Percentiles rank a stretch among this genome's conserved stretches.
phyloP scores from a whole-genome alignment of 2,888 invertebrate genomes.

The Bugula neritina region DNA sequence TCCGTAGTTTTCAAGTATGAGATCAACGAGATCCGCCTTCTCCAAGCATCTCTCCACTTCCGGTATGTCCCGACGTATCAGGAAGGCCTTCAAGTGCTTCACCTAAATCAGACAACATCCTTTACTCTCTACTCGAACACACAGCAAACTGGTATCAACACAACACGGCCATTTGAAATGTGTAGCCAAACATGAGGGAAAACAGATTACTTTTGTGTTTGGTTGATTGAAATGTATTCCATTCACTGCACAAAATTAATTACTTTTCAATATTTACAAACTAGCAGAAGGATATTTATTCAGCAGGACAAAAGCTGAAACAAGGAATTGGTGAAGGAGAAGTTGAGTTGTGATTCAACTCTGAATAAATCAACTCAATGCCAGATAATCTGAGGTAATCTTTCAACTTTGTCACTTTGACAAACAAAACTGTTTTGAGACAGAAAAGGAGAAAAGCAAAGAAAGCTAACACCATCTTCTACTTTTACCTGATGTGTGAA shows the following conservation, averaged over 20 bases:
- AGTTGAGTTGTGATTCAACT: not conserved
- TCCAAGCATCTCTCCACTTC: constrained; percentile 40
- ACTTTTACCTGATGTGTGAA: no score
- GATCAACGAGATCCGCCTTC: constrained; percentile 48
- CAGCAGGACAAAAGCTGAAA: no score
- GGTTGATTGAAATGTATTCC: not conserved
- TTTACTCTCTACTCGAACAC: not conserved
- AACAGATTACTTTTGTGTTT: not conserved
- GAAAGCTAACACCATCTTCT: no score
- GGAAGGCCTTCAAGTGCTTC: constrained; percentile 13
- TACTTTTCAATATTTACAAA: no score
- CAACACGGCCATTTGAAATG: not conserved
- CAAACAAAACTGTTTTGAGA: no score
- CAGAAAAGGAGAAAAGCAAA: no score
- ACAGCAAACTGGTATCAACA: not conserved
- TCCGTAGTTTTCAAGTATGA: constrained; percentile 38
- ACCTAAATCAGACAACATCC: not conserved
- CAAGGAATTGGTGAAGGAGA: no score
- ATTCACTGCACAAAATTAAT: no score
- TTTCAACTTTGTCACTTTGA: no score
- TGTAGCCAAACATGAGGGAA: not conserved
- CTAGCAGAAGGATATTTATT: no score
- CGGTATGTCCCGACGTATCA: not conserved
- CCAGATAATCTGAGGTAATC: no score
- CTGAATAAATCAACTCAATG: not conserved